Conservation (phyloP, 2,113 vertebrate genomes). For the Carettochelys insculpta region DNA sequence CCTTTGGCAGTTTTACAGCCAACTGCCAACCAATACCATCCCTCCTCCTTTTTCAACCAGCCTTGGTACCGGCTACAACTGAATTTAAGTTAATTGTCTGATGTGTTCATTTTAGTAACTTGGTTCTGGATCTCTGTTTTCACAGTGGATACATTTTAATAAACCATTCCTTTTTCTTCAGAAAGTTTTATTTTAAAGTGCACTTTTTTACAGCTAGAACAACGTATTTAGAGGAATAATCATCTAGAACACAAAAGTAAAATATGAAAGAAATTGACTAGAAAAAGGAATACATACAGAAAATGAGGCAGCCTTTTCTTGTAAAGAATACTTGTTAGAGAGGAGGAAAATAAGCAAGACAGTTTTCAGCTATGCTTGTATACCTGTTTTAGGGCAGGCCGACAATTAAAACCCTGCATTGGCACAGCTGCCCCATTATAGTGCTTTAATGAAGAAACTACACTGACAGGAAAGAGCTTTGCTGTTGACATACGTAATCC, state of each 20-base stretch:
- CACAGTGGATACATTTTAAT: neutral
- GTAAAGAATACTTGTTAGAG: neutral
- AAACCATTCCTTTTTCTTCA: neutral
- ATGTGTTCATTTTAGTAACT: neutral
- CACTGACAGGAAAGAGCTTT: neutral
- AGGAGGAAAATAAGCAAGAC: neutral
- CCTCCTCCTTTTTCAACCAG: neutral
- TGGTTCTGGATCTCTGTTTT: neutral
- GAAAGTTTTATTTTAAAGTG: neutral
- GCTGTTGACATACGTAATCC: neutral
- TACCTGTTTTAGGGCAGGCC: neutral
- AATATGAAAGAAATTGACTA: neutral
- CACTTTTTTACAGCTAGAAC: neutral
- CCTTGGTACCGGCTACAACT: neutral
- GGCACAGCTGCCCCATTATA: neutral
- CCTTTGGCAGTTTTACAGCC: neutral
- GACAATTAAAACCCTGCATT: neutral
- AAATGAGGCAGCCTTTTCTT: neutral
- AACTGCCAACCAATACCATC: neutral
- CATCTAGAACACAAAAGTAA: neutral
- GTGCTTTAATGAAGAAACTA: neutral
- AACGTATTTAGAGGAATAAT: neutral
- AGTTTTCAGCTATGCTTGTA: neutral
- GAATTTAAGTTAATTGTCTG: neutral
- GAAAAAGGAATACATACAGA: neutral